phyloP scores from a whole-genome alignment of 1,140 invertebrate species.

The Artemia franciscana region DNA sequence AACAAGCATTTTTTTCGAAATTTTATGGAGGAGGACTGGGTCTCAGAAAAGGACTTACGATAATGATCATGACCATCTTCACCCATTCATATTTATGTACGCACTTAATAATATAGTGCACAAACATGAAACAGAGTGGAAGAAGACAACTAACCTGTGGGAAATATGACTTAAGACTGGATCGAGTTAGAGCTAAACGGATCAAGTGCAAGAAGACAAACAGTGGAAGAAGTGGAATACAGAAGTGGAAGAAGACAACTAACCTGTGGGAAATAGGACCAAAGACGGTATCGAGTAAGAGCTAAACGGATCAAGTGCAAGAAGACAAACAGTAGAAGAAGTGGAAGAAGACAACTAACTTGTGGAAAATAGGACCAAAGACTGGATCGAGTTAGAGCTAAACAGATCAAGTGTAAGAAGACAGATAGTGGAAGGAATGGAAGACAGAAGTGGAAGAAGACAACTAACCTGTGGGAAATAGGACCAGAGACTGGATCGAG shows the following conservation, averaged over 20 bases:
- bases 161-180: neutral
- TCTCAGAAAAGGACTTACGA: no score
- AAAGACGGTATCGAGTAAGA: neutral
- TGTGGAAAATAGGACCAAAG: neutral
- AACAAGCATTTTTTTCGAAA: no score
- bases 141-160: neutral
- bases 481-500: neutral
- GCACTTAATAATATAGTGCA: no score
- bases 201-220: no score
- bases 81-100: no score
- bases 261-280: neutral
- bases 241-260: neutral
- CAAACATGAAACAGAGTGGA: no score
- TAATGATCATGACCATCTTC: no score
- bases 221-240: no score
- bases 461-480: neutral
- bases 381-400: neutral
- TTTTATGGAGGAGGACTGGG: no score
- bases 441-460: no score
- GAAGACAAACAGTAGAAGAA: no score
- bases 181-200: neutral
- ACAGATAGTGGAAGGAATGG: no score
- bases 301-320: neutral
- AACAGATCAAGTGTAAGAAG: neutral
- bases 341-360: neutral